Evolutionary conservation across 2,888 invertebrate genomes (phyloP).

Genomic region (Nemurella pictetii): DNA sequence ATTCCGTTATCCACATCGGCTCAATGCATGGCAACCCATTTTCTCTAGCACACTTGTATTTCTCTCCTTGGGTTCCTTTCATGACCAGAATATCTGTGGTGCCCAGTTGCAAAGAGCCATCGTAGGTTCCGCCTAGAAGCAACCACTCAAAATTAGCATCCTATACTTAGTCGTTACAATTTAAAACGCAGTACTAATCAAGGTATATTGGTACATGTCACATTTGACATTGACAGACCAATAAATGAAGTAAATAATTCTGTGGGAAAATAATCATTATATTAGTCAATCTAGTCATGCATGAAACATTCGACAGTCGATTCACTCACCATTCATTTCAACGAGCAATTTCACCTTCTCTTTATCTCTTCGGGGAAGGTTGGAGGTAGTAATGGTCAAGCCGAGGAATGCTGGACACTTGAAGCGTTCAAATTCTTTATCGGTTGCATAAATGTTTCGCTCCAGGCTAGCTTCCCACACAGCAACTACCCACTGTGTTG

Average conservation of each 20-base stretch:
- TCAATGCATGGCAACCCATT: slow-evolving; percentile 70
- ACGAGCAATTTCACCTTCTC: slow-evolving; percentile 67
- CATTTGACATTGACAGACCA: too few species aligned
- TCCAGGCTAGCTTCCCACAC: slow-evolving; percentile 75
- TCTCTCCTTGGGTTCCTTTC: slow-evolving; percentile 65
- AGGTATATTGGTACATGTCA: too few species aligned
- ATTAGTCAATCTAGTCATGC: too few species aligned
- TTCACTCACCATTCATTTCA: slow-evolving; percentile 66
- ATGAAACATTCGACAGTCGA: background rate
- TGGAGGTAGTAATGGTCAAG: slow-evolving; percentile 77
- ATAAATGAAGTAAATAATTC: too few species aligned
- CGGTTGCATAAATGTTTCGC: slow-evolving; percentile 64
- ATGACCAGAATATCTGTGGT: slow-evolving; percentile 60
- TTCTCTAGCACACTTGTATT: slow-evolving; percentile 64
- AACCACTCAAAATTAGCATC: too few species aligned
- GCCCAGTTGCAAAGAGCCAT: too few species aligned
- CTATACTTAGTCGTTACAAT: too few species aligned
- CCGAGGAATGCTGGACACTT: slow-evolving; percentile 76
- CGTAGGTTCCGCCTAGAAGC: too few species aligned
- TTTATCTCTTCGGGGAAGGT: slow-evolving; percentile 66
- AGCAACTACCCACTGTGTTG: slow-evolving; percentile 74
- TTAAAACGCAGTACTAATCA: too few species aligned
- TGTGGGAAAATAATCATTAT: too few species aligned
- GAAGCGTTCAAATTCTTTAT: slow-evolving; percentile 63
- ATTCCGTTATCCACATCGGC: slow-evolving; percentile 79